phyloP scores from a whole-genome alignment of 2,888 invertebrate species.

The Lymantria monacha region DNA sequence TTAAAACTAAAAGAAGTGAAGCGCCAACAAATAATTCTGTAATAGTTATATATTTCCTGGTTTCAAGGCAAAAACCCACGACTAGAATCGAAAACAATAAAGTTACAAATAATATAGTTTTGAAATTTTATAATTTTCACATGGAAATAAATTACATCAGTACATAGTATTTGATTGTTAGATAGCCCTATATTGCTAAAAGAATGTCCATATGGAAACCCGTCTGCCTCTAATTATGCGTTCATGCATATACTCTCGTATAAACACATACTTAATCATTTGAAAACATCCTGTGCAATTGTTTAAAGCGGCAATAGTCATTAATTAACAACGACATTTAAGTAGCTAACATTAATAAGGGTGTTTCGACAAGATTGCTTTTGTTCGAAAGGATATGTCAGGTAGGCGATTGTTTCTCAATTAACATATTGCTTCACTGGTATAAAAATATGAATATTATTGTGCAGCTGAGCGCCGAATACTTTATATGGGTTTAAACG shows the following conservation, averaged over 20 bases:
- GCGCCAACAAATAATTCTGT: no score
- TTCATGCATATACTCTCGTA: slow-evolving; percentile 6
- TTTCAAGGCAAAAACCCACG: no score
- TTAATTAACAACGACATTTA: slow-evolving; percentile 17
- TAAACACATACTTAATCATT: background rate
- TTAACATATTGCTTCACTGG: slow-evolving; percentile 64
- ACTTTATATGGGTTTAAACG: slow-evolving; percentile 77
- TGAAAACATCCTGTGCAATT: slow-evolving; percentile 2
- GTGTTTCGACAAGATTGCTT: slow-evolving; percentile 25
- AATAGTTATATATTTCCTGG: no score
- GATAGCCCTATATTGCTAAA: background rate
- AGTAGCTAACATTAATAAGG: slow-evolving; percentile 19
- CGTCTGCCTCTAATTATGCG: slow-evolving; percentile 7
- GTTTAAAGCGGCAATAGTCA: slow-evolving; percentile 15
- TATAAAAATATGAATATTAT: slow-evolving; percentile 75
- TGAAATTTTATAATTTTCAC: no score
- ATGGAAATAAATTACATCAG: no score
- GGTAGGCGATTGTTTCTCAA: slow-evolving; percentile 55
- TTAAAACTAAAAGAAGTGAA: no score
- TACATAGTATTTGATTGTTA: no score
- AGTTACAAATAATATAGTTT: no score
- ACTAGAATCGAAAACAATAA: no score
- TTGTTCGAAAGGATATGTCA: slow-evolving; percentile 32
- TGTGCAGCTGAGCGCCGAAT: slow-evolving; percentile 62
- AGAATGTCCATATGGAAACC: slow-evolving; percentile 14